Percentiles rank a stretch among this genome's conserved stretches.
These are phyloP conservation scores for Botia almorhae DNA, from an alignment of 2,797 vertebrate species.

Conservation along the genomic window DNA sequence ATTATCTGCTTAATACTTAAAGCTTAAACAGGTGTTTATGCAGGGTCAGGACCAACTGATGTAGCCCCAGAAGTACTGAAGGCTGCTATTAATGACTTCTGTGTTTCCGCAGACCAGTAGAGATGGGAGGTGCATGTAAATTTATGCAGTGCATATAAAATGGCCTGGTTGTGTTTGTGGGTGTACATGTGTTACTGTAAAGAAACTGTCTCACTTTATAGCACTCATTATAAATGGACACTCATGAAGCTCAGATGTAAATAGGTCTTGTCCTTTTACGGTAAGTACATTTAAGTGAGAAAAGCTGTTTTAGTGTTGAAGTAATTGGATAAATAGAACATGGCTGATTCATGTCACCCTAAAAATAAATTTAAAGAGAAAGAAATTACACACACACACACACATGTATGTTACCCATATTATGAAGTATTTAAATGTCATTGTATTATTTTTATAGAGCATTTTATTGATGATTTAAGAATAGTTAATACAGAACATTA, in stretches of 20 bases:
- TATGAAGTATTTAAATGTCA: too few species aligned
- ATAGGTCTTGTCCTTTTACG: neutral
- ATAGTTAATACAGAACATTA: too few species aligned
- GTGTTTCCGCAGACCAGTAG: conserved; percentile 8
- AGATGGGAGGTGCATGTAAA: conserved; percentile 19
- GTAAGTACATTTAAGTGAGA: neutral
- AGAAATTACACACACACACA: too few species aligned
- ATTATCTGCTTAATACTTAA: neutral
- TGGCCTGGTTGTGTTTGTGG: conserved; percentile 21
- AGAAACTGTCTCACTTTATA: neutral
- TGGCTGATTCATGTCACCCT: too few species aligned
- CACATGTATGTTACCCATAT: too few species aligned
- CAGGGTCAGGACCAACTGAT: neutral
- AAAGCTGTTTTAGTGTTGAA: neutral
- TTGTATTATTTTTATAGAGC: too few species aligned
- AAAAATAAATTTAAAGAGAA: too few species aligned
- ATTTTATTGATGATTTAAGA: too few species aligned
- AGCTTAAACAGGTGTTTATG: neutral
- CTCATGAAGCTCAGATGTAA: neutral
- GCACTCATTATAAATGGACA: neutral
- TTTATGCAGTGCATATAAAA: conserved; percentile 18
- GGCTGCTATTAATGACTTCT: conserved; percentile 15
- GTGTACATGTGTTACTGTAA: neutral
- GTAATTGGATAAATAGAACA: too few species aligned
- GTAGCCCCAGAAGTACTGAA: neutral